Percentiles rank a stretch among this genome's conserved stretches.
phyloP scores from a whole-genome alignment of 2,797 vertebrate genomes.

The Trachops cirrhosus region DNA sequence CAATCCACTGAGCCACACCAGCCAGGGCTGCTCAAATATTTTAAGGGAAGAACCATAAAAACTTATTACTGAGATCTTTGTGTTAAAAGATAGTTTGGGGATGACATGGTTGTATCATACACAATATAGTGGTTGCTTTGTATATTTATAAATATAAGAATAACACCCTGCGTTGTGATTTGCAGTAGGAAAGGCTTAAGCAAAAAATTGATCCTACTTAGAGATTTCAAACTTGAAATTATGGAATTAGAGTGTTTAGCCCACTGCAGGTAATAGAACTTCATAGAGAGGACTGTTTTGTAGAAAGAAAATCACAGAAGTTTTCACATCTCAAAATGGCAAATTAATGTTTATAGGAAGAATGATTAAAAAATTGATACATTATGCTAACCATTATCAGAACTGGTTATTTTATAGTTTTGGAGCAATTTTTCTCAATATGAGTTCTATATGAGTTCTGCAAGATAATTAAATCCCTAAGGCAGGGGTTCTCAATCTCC shows the following conservation, averaged over 20 bases:
- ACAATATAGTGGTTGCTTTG: constrained; percentile 1
- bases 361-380: constrained; percentile 16
- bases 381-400: neutral
- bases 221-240: constrained; percentile 4
- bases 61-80: neutral
- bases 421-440: neutral
- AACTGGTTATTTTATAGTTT: neutral
- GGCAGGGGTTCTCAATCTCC: neutral
- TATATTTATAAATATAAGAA: neutral
- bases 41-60: constrained; percentile 26
- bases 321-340: neutral
- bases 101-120: neutral
- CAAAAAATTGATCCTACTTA: constrained; percentile 13
- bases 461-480: neutral
- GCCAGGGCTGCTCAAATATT: neutral
- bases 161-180: neutral
- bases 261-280: neutral
- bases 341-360: constrained; percentile 31
- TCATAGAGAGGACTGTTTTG: neutral
- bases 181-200: neutral
- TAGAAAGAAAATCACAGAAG: neutral
- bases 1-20: too few species aligned
- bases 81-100: neutral
- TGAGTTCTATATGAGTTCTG: constrained; percentile 4
- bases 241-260: neutral